A percentile compares a stretch with the other conserved stretches of the same genome.
Conservation (phyloP, 2,888 invertebrate species). For the Idaea straminata region DNA sequence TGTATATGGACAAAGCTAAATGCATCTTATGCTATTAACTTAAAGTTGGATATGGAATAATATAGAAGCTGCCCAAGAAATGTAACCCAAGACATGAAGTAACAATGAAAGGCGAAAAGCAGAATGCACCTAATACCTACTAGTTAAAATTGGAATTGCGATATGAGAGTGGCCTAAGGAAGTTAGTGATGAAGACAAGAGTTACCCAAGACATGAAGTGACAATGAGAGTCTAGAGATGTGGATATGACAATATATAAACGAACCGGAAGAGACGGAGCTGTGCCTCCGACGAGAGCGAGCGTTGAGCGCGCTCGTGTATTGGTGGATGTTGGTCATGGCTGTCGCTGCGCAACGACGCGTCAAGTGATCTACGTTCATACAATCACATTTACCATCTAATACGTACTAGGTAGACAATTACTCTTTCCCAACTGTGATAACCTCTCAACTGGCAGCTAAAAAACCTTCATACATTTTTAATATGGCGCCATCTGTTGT, state of each 20-base stretch:
- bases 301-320: conserved; percentile 80
- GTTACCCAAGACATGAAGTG: not conserved
- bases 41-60: too few species aligned
- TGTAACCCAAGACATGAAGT: too few species aligned
- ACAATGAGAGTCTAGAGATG: not conserved
- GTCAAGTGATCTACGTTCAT: conserved; percentile 67
- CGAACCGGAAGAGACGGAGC: conserved; percentile 46
- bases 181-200: not conserved
- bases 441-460: too few species aligned
- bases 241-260: conserved; percentile 16
- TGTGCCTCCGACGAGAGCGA: conserved; percentile 25
- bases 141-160: not conserved
- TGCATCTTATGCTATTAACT: not conserved
- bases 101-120: too few species aligned
- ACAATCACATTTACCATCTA: conserved; percentile 9
- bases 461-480: too few species aligned
- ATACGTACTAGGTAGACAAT: too few species aligned
- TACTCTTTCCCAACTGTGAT: too few species aligned
- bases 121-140: too few species aligned
- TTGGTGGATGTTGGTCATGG: conserved; percentile 83
- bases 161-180: not conserved
- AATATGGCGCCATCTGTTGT: too few species aligned
- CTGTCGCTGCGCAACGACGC: conserved; percentile 80
- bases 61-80: too few species aligned
- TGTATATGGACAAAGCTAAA: not conserved